Evolutionary conservation across 2,888 invertebrate species (phyloP).

Genomic region (Ichneumoninae sp.): DNA sequence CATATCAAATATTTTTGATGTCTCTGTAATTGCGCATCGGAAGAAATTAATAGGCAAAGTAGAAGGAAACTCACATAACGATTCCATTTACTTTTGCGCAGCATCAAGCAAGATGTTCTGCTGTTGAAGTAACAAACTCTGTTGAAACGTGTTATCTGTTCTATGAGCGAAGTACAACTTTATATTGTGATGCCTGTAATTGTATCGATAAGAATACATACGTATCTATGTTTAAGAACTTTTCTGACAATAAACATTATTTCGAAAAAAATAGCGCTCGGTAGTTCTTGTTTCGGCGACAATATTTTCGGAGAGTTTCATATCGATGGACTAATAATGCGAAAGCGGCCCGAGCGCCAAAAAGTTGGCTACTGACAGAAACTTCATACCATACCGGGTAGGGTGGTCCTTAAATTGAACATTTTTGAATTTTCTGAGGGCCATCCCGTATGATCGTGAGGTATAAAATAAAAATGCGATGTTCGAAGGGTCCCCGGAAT

Average conservation of each 20-base stretch:
- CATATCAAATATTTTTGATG: constrained; percentile 32
- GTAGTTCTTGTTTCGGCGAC: too few species aligned
- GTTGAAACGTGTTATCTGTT: constrained; percentile 16
- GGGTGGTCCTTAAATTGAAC: too few species aligned
- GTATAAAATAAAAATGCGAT: too few species aligned
- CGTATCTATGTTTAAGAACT: constrained; percentile 41
- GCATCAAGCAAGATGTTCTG: background rate
- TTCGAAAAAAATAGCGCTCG: constrained; percentile 10
- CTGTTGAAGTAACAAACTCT: background rate
- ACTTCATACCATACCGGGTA: too few species aligned
- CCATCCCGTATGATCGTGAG: too few species aligned
- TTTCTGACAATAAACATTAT: constrained; percentile 60
- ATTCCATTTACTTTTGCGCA: constrained; percentile 59
- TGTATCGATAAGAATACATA: constrained; percentile 25
- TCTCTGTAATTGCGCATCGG: background rate
- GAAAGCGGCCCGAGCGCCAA: too few species aligned
- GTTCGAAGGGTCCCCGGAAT: too few species aligned
- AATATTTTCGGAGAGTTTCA: too few species aligned
- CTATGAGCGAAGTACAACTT: constrained; percentile 49
- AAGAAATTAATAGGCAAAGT: constrained; percentile 12
- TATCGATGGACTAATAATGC: too few species aligned
- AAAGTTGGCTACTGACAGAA: too few species aligned
- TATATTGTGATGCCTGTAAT: constrained; percentile 55
- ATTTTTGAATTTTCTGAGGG: too few species aligned
- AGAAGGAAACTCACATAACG: constrained; percentile 4